These are phyloP conservation scores for Amblyjoppa proteus DNA, from an alignment of 2,888 invertebrate genomes.

Conservation along the genomic window DNA sequence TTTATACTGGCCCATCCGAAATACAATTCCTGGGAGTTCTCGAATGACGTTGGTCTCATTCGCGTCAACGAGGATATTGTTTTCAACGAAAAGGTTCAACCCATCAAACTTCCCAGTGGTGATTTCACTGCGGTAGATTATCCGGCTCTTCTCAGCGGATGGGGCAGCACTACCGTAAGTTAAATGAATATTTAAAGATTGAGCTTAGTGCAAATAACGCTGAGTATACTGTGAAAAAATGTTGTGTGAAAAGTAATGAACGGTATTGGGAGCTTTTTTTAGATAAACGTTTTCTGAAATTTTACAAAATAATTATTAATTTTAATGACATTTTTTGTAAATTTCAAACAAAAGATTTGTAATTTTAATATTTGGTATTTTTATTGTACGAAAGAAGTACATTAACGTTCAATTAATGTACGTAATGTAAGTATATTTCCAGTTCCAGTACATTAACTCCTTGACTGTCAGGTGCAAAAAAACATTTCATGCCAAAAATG, in stretches of 20 bases:
- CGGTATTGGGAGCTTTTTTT: too few species aligned
- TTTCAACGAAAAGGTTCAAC: slow-evolving; percentile 72
- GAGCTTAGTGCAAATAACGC: neutral
- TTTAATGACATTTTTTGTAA: neutral
- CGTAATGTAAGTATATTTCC: too few species aligned
- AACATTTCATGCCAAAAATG: too few species aligned
- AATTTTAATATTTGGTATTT: neutral
- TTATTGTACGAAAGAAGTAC: too few species aligned
- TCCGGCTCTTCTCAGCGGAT: slow-evolving; percentile 75
- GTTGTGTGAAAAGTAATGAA: neutral
- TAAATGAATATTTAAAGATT: neutral
- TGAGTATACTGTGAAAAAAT: neutral
- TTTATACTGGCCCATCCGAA: slow-evolving; percentile 64
- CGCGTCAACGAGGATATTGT: slow-evolving; percentile 71
- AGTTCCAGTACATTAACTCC: too few species aligned
- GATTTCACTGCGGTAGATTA: slow-evolving; percentile 64
- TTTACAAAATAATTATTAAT: neutral
- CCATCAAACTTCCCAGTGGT: slow-evolving; percentile 70
- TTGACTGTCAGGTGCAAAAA: too few species aligned
- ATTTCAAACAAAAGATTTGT: neutral
- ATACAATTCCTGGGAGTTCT: slow-evolving; percentile 43
- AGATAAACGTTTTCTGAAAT: too few species aligned
- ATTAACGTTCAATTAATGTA: too few species aligned
- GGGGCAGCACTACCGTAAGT: slow-evolving; percentile 75
- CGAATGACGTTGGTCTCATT: slow-evolving; percentile 78